Percentiles rank a stretch among this genome's conserved stretches.
These are phyloP conservation scores for Lepidurus apus DNA, from an alignment of 1,140 invertebrate species.

Conservation along the genomic window DNA sequence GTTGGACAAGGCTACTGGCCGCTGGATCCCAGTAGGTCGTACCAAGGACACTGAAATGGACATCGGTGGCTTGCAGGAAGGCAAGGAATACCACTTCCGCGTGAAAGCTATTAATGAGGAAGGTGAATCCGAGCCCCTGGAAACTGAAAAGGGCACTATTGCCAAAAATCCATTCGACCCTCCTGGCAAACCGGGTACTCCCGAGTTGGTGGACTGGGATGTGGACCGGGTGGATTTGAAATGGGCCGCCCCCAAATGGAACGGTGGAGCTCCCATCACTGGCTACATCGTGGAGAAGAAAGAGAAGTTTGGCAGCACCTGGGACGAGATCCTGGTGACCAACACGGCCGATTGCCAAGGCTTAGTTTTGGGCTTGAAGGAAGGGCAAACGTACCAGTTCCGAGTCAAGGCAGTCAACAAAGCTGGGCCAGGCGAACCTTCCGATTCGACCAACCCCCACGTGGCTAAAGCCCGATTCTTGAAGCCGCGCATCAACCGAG, in stretches of 20 bases:
- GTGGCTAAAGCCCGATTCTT: slow-evolving; percentile 82
- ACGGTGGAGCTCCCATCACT: slow-evolving; percentile 89
- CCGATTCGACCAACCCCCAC: slow-evolving; percentile 80
- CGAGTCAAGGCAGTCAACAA: slow-evolving; percentile 88
- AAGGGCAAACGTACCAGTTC: slow-evolving; percentile 91
- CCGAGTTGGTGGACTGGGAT: slow-evolving; percentile 87
- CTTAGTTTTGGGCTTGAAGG: slow-evolving; percentile 75
- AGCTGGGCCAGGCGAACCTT: slow-evolving; percentile 83
- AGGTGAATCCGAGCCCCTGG: slow-evolving; percentile 91
- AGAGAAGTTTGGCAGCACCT: slow-evolving; percentile 78
- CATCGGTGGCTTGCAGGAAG: slow-evolving; percentile 83
- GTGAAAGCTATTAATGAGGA: slow-evolving; percentile 97
- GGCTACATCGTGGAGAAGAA: slow-evolving; percentile 97
- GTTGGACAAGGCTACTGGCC: slow-evolving; percentile 83
- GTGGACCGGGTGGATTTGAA: slow-evolving; percentile 86
- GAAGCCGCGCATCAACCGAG: slow-evolving; percentile 84
- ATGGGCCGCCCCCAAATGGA: slow-evolving; percentile 83
- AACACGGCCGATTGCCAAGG: slow-evolving; percentile 74
- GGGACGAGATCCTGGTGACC: slow-evolving; percentile 81
- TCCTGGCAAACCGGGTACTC: slow-evolving; percentile 79
- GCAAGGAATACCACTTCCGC: slow-evolving; percentile 92
- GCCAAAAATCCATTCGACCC: slow-evolving; percentile 94
- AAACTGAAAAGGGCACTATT: slow-evolving; percentile 72
- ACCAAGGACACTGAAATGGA: slow-evolving; percentile 78
- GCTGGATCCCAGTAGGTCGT: slow-evolving; percentile 87